Base-by-base conservation (phyloP, 2,888 invertebrate species). In the Creontiades dilutus region DNA sequence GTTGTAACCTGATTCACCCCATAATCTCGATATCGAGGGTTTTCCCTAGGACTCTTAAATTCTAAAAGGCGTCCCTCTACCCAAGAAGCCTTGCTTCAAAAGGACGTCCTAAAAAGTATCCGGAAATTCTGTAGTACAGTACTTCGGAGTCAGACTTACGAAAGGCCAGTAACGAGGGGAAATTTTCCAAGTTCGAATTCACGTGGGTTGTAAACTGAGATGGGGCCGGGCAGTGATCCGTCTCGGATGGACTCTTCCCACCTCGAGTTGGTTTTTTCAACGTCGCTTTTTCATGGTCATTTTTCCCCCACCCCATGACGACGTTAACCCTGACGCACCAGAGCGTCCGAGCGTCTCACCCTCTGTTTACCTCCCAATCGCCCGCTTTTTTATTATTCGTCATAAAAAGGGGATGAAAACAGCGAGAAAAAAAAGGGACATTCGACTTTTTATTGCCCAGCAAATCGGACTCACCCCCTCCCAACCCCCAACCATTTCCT, bases 281-380 rank as follows among this genome's bases (percentile, higher is more conserved):
- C 9, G 46, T 68, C 46, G 19, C 46, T 68, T 57, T 85, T 85
- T 61, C n/a, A 57, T 57, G 85, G 57, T 68, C 37, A 55, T 55
- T 57, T 85, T 47, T 28, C 13, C 52, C 52, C 37, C 2, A n/a
- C n/a, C n/a, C n/a, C n/a, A n/a, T n/a, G 37, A 7, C 52, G 19
- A 14, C n/a, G 61, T 61, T n/a, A 61, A 61, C n/a, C 61, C 61
- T 61, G 37, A 11, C 3, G 16, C 14, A 47, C 86, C 68, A 37
- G 85, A 55, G 85, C 86, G 68, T 19, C 86, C 86, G 86, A 46
- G 75, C 86, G 68, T 86, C n/a, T 68, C 86, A 19, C 75, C 75
- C 84, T 84, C 84, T 48, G 28, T 28, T 28, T 84, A 52, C 28
- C 47, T n/a, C 47, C 37, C 48, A 19, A 82, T 47, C 47, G 27